These are phyloP conservation scores for Oligia latruncula DNA, from an alignment of 2,888 invertebrate species.

Conservation along the genomic window DNA sequence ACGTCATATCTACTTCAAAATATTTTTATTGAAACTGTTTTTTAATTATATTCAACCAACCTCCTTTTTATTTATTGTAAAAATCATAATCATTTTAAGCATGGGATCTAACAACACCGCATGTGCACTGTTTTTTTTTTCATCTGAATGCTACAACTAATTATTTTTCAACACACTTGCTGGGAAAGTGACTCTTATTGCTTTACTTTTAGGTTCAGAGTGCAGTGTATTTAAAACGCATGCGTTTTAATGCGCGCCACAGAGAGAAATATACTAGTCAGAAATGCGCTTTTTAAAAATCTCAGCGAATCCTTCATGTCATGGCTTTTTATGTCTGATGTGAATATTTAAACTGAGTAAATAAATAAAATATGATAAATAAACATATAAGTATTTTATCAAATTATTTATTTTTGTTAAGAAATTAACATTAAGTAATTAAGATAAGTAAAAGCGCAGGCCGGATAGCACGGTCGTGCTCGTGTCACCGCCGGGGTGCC, in stretches of 20 bases:
- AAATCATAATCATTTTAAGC: background rate
- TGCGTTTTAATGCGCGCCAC: background rate
- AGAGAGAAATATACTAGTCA: background rate
- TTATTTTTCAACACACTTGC: background rate
- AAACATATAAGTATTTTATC: background rate
- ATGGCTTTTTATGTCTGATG: background rate
- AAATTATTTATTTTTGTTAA: background rate
- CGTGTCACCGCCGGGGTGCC: too few relatives aligned
- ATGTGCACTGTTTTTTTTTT: background rate
- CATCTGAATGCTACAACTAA: background rate
- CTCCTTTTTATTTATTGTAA: background rate
- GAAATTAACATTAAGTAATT: background rate
- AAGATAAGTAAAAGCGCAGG: background rate
- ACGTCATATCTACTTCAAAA: background rate
- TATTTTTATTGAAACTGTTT: background rate
- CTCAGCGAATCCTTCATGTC: background rate
- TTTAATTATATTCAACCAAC: background rate
- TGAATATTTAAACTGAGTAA: background rate
- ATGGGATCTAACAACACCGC: background rate
- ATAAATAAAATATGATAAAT: background rate
- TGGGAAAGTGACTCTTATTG: background rate
- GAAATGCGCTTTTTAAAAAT: background rate
- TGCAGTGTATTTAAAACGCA: background rate
- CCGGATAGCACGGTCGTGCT: too few relatives aligned
- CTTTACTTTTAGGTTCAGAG: background rate